Evolutionary conservation across 2,797 vertebrate species (phyloP), one percentile per base, ranked within the genome.

Genomic region (Betta splendens): DNA sequence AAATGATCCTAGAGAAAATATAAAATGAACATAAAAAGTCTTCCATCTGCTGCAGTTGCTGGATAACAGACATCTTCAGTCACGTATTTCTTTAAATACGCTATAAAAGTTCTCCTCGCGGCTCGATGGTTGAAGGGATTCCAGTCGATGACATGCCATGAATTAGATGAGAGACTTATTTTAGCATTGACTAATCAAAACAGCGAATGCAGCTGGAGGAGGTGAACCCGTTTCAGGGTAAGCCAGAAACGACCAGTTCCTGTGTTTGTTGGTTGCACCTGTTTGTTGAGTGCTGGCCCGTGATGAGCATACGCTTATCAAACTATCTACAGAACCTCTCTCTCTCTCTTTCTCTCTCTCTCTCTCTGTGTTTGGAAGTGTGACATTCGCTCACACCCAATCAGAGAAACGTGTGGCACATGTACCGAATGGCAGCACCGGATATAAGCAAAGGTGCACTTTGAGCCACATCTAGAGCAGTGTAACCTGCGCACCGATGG

Each of bases 241-340:
- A 56, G 53, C 69, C 61, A 70, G 42, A 79, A 68, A 72, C 46
- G 33, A 69, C 49, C 56, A 63, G 68, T 83, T 85, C 76, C 77
- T 81, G 75, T 57, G 74, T 83, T 75, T 73, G 58, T 72, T 62
- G 70, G 75, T 76, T 75, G 80, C 89, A 90, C 84, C 85, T 88
- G 86, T 64, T 79, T 72, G 66, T 70, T 58, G 59, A 72, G 64
- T 75, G 68, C 63, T 53, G 69, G 71, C 61, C 46, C 71, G 57
- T 74, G 61, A 74, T 63, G 36, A 71, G 36, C 73, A 61, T 67
- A 29, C 32, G 42, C 77, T 85, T 90, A 87, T 91, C 83, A 69
- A 42, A 55, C 38, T 77, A 89, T 90, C 82, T 77, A 38, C 62
- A 38, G 37, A 26, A 53, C 69, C 64, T 74, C 77, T 80, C 75